A percentile compares a stretch with the other conserved stretches of the same genome.
phyloP scores from a whole-genome alignment of 2,797 vertebrate genomes.

The Paguma larvata region DNA sequence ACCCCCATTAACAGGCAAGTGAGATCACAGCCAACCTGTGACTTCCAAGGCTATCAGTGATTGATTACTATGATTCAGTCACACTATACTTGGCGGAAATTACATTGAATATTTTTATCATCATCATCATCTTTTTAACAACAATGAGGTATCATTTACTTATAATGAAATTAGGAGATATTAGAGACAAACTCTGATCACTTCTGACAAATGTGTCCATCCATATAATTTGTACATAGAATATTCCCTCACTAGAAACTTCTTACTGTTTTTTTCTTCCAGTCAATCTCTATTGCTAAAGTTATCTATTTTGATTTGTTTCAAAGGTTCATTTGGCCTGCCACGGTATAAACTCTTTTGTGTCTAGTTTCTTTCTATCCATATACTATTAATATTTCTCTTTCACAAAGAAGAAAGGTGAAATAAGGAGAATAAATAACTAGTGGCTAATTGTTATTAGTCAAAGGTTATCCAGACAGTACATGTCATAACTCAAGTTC shows the following conservation, averaged over 20 bases:
- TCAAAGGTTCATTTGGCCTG: not conserved
- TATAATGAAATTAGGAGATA: not conserved
- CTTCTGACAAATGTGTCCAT: not conserved
- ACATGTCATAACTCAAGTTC: not conserved
- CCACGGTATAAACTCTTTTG: not conserved
- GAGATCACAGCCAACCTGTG: not conserved
- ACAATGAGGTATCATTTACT: not conserved
- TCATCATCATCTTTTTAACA: not conserved
- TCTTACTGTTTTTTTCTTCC: accelerated
- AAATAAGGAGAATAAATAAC: not conserved
- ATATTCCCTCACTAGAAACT: not conserved
- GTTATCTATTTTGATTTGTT: not conserved
- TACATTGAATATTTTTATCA: not conserved
- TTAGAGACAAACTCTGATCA: not conserved
- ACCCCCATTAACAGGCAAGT: not conserved
- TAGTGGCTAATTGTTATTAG: not conserved
- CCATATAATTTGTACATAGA: not conserved
- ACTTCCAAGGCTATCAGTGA: not conserved
- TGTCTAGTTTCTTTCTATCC: not conserved
- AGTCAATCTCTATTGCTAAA: not conserved
- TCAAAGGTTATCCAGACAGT: not conserved
- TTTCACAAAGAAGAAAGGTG: not conserved
- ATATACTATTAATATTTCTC: not conserved
- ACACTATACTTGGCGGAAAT: not conserved
- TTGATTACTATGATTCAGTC: not conserved